phyloP scores from a whole-genome alignment of 2,888 invertebrate species.

The Amiota mariae region DNA sequence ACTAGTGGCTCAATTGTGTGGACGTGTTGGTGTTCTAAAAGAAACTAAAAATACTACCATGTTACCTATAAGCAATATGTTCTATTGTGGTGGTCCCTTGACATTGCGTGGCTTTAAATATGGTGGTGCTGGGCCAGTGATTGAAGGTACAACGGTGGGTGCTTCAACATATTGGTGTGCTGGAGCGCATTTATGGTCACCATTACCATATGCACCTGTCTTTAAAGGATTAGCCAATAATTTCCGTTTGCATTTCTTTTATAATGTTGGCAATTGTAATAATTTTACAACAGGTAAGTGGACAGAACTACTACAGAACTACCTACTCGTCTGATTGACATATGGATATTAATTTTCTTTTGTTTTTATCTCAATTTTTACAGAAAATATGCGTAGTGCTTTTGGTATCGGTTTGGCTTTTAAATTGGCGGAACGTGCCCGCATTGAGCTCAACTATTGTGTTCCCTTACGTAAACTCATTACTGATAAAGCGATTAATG shows the following conservation, averaged over 20 bases:
- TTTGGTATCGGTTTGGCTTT: conserved; percentile 89
- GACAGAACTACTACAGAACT: neutral
- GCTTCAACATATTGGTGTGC: conserved; percentile 89
- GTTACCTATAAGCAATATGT: conserved; percentile 70
- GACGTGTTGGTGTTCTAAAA: conserved; percentile 67
- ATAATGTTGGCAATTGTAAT: conserved; percentile 89
- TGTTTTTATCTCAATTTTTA: too few relatives aligned
- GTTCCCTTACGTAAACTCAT: conserved; percentile 81
- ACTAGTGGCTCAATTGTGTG: conserved; percentile 71
- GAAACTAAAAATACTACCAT: conserved; percentile 64
- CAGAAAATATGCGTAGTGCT: conserved; percentile 80
- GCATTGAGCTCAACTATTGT: conserved; percentile 96
- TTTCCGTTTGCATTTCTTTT: conserved; percentile 90
- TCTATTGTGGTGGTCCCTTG: conserved; percentile 85
- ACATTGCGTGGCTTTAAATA: conserved; percentile 90
- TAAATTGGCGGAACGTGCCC: conserved; percentile 87
- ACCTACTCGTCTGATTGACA: neutral
- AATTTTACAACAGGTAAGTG: conserved; percentile 67
- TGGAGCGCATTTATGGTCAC: conserved; percentile 90
- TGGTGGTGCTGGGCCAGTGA: conserved; percentile 89
- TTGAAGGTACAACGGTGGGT: conserved; percentile 84
- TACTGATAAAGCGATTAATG: conserved; percentile 80
- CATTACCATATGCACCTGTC: conserved; percentile 89
- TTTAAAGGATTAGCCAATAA: conserved; percentile 86
- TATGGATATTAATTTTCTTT: neutral